Evolutionary conservation across 1,140 invertebrate species (phyloP).

Genomic region (Cotesia glomerata): DNA sequence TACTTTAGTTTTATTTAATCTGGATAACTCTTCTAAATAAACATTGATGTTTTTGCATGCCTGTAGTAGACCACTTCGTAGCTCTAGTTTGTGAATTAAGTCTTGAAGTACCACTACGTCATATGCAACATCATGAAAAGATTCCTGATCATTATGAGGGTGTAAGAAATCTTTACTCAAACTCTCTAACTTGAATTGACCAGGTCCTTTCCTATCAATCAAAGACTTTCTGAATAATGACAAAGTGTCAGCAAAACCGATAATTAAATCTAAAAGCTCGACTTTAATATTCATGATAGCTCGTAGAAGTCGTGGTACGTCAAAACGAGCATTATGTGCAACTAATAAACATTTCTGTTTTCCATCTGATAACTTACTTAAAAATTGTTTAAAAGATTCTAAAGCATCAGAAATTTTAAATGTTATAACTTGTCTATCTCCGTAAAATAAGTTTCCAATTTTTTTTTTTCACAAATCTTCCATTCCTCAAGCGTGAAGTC

Average conservation of each 20-base stretch:
- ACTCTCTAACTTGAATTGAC: constrained; percentile 24
- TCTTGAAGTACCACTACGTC: constrained; percentile 19
- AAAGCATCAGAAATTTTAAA: constrained; percentile 18
- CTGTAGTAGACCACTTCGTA: constrained; percentile 11
- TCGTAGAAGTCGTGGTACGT: constrained; percentile 22
- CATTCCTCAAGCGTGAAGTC: too few species aligned
- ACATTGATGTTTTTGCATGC: not conserved
- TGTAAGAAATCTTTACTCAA: constrained; percentile 21
- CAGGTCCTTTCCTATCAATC: constrained; percentile 20
- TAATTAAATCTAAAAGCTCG: constrained; percentile 17
- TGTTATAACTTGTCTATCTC: constrained; percentile 14
- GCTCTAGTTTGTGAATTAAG: constrained; percentile 17
- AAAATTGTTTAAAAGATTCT: constrained; percentile 19
- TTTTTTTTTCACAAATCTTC: too few species aligned
- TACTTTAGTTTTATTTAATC: constrained; percentile 19
- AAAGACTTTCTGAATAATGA: constrained; percentile 16
- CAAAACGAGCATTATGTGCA: constrained; percentile 20
- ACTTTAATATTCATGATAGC: constrained; percentile 15
- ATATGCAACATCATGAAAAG: constrained; percentile 26
- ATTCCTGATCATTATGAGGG: constrained; percentile 15
- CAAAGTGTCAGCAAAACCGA: constrained; percentile 20
- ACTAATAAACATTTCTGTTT: constrained; percentile 20
- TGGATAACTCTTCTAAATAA: constrained; percentile 18
- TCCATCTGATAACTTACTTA: constrained; percentile 17
- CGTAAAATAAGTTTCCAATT: constrained; percentile 4